A percentile compares a stretch with the other conserved stretches of the same genome.
Conservation (phyloP, 2,113 vertebrate species). For the Albula glossodonta region DNA sequence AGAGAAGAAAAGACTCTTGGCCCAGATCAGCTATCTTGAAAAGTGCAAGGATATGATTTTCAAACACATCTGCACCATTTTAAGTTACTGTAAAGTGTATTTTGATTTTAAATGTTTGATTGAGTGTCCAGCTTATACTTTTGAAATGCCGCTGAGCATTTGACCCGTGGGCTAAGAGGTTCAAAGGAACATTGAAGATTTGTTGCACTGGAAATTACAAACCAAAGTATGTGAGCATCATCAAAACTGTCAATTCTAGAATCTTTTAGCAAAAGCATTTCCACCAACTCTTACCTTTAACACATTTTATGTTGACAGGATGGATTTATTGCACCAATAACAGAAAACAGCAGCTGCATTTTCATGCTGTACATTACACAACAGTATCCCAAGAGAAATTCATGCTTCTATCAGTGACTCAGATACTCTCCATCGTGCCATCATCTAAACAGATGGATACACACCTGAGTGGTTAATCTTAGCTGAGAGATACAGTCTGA, state of each 20-base stretch:
- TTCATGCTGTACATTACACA: background rate
- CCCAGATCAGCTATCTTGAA: no score
- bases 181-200: no score
- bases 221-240: background rate
- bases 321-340: background rate
- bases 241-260: background rate
- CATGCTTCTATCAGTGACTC: slow-evolving; percentile 15
- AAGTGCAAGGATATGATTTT: no score
- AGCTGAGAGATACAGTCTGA: slow-evolving; percentile 16
- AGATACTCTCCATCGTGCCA: background rate
- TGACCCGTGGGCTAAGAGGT: background rate
- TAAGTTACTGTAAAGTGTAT: no score
- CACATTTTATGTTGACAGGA: background rate
- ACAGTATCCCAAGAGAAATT: background rate
- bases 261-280: background rate
- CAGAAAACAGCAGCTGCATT: background rate
- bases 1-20: background rate
- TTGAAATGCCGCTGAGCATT: no score
- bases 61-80: no score
- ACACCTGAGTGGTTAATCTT: slow-evolving; percentile 12
- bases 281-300: background rate
- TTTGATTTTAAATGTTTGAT: no score
- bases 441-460: slow-evolving; percentile 16
- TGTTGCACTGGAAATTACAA: background rate
- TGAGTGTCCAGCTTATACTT: no score